Percentiles rank a stretch among this genome's conserved stretches.
Conservation (phyloP, 2,797 vertebrate species). For the Coreius guichenoti region DNA sequence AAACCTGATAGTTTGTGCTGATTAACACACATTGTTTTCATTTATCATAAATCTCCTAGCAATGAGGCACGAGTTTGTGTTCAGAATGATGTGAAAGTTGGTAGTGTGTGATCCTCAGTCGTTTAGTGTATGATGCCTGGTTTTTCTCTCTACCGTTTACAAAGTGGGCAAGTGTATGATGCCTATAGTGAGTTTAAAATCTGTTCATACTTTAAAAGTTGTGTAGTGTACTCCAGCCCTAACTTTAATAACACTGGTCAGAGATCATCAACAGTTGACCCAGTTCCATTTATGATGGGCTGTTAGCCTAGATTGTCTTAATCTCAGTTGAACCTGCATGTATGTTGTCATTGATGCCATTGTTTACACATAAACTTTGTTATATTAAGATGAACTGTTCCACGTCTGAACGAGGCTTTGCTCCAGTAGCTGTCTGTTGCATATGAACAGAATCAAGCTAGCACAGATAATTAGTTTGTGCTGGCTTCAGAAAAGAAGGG, state of each 20-base stretch:
- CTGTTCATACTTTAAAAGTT: neutral
- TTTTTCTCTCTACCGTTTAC: neutral
- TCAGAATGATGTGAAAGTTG: neutral
- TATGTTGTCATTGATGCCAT: neutral
- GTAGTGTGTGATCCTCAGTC: neutral
- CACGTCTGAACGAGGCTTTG: conserved; percentile 14
- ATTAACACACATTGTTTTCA: neutral
- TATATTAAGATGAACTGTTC: neutral
- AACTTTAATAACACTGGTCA: neutral
- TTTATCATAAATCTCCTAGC: neutral
- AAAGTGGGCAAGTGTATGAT: neutral
- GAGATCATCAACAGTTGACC: conserved; percentile 8
- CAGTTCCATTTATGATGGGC: conserved; percentile 12
- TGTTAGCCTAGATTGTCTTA: neutral
- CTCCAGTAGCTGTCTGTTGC: conserved; percentile 54
- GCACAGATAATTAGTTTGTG: conserved; percentile 30
- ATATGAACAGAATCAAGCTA: neutral
- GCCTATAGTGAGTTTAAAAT: neutral
- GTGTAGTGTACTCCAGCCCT: neutral
- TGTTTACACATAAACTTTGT: conserved; percentile 11
- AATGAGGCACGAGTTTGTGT: neutral
- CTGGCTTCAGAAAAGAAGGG: conserved; percentile 36
- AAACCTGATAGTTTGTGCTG: neutral
- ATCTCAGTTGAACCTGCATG: neutral
- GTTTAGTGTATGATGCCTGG: neutral